Percentiles rank a stretch among this genome's conserved stretches.
phyloP scores from a whole-genome alignment of 1,140 invertebrate genomes.

The Papilio xuthus region DNA sequence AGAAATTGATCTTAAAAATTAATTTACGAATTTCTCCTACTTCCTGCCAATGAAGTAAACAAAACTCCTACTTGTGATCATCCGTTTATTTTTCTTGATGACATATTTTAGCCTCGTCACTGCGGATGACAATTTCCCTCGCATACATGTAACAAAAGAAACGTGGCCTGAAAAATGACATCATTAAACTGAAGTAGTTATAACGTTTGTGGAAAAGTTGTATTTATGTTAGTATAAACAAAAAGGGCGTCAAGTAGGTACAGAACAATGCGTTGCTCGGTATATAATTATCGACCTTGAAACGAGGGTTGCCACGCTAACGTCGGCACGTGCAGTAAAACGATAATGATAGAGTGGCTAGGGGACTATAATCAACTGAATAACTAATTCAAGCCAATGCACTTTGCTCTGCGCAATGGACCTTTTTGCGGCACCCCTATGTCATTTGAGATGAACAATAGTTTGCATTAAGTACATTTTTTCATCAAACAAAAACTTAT shows the following conservation, averaged over 20 bases:
- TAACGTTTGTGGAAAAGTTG: constrained; percentile 39
- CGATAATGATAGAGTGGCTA: constrained; percentile 78
- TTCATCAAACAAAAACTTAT: constrained; percentile 47
- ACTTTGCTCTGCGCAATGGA: constrained; percentile 64
- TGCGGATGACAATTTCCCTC: constrained; percentile 10
- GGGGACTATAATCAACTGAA: constrained; percentile 77
- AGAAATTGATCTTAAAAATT: not conserved
- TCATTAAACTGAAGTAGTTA: constrained; percentile 39
- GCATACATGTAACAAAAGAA: constrained; percentile 34
- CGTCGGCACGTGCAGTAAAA: constrained; percentile 75
- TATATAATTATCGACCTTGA: constrained; percentile 76
- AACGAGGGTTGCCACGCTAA: constrained; percentile 61
- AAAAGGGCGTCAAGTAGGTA: constrained; percentile 47
- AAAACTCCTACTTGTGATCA: no score
- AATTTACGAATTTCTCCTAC: not conserved
- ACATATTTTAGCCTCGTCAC: not conserved
- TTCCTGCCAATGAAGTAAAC: no score
- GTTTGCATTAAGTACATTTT: constrained; percentile 46
- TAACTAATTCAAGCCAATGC: constrained; percentile 79
- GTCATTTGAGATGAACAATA: constrained; percentile 37
- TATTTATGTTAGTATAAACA: constrained; percentile 46
- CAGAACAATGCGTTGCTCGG: constrained; percentile 56
- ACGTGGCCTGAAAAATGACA: constrained; percentile 25
- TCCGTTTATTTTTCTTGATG: not conserved
- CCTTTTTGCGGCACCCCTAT: constrained; percentile 70